Conservation (phyloP, 2,113 vertebrate genomes). For the Tonatia bakeri region DNA sequence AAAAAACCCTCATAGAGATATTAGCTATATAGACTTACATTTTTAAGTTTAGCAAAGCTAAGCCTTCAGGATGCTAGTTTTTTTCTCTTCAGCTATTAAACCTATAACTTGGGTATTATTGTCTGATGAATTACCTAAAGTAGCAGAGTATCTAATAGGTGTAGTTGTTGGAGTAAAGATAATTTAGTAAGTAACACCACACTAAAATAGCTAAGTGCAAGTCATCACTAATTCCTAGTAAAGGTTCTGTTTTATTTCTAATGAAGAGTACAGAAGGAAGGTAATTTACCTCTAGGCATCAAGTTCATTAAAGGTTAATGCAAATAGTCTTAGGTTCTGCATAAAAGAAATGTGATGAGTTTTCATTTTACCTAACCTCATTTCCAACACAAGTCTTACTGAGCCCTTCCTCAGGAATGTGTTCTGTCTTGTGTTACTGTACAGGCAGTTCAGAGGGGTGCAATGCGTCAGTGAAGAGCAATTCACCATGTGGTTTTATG, state of each 20-base stretch:
- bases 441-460: not conserved
- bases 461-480: not conserved
- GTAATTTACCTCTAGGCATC: not conserved
- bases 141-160: not conserved
- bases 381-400: not conserved
- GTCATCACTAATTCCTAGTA: not conserved
- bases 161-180: not conserved
- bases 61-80: not conserved
- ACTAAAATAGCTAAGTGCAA: not conserved
- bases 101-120: not conserved
- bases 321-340: not conserved
- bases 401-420: not conserved
- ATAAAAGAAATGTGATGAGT: constrained; percentile 6
- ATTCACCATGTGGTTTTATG: not conserved
- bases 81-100: not conserved
- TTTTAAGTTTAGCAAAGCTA: not conserved
- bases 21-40: not conserved
- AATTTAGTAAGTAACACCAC: not conserved
- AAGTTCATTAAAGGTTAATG: constrained; percentile 37
- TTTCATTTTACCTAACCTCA: not conserved
- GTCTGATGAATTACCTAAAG: not conserved
- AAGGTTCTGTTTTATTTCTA: constrained; percentile 25
- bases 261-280: not conserved
- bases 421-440: too few species aligned
- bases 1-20: not conserved